Percentiles rank a stretch among this genome's conserved stretches.
Evolutionary conservation across 2,797 vertebrate species (phyloP).

Genomic region (Myotis vivesi): DNA sequence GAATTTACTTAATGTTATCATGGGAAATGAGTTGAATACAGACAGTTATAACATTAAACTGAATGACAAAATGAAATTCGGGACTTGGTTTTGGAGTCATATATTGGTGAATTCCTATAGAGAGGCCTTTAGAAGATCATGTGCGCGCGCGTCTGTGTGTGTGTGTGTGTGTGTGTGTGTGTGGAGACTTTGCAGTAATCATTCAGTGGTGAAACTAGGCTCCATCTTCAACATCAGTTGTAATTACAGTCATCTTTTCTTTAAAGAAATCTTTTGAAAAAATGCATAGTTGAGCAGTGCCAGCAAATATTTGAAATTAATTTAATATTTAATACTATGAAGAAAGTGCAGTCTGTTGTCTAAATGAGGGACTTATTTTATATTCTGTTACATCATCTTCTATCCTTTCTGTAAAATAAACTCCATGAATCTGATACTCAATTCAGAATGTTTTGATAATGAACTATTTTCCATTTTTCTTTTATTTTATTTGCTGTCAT

Average conservation of each 20-base stretch:
- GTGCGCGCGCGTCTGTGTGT: not conserved
- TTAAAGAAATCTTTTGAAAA: conserved; percentile 20
- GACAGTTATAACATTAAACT: conserved; percentile 43
- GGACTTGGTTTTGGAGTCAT: conserved; percentile 28
- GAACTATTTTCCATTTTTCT: conserved; percentile 17
- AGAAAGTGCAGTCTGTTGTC: not conserved
- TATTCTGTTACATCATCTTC: conserved; percentile 4
- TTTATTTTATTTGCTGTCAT: not conserved
- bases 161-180: too few relatives aligned
- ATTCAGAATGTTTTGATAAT: not conserved
- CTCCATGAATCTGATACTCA: not conserved
- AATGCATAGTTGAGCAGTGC: not conserved
- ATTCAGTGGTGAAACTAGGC: not conserved
- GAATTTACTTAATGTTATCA: conserved; percentile 49
- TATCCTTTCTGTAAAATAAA: not conserved
- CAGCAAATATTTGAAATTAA: conserved; percentile 56
- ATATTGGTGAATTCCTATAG: not conserved
- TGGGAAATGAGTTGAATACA: conserved; percentile 53
- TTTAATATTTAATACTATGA: conserved; percentile 26
- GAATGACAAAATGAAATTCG: conserved; percentile 24
- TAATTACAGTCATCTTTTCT: not conserved
- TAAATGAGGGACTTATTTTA: not conserved
- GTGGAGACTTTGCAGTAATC: not conserved
- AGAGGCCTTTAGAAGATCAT: not conserved
- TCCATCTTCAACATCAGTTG: not conserved